Evolutionary conservation across 1,140 invertebrate species (phyloP).

Genomic region (Drosophila novamexicana): DNA sequence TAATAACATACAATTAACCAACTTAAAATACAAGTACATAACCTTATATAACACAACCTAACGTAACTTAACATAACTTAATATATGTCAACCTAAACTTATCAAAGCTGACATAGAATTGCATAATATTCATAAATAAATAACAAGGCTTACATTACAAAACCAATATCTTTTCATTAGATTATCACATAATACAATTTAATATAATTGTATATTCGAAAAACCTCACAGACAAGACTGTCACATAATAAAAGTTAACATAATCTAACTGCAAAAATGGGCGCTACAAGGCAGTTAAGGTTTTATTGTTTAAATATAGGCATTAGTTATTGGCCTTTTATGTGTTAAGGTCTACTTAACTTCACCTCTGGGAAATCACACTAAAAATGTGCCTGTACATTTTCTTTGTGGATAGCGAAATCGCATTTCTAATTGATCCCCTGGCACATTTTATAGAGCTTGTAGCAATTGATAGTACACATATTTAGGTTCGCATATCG

Average conservation of each 20-base stretch:
- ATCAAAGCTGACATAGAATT: too few species aligned
- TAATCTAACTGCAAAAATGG: background rate
- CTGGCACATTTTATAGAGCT: background rate
- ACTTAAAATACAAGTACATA: too few species aligned
- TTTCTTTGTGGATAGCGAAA: background rate
- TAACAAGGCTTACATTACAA: too few species aligned
- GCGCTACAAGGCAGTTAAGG: background rate
- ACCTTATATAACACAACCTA: too few species aligned
- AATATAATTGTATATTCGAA: background rate
- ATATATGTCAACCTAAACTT: background rate
- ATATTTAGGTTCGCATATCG: background rate
- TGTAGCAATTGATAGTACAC: background rate
- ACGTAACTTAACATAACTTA: background rate
- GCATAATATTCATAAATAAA: too few species aligned
- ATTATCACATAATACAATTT: background rate
- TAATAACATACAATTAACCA: too few species aligned
- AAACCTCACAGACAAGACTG: too few species aligned
- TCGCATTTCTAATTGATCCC: slow-evolving; percentile 9
- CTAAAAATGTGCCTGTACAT: background rate
- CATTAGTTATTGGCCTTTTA: background rate
- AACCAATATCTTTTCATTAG: too few species aligned
- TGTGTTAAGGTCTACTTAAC: background rate
- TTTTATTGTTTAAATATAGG: background rate
- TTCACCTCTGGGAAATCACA: slow-evolving; percentile 1
- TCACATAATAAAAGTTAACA: background rate